A percentile compares a stretch with the other conserved stretches of the same genome.
phyloP scores from a whole-genome alignment of 2,797 vertebrate species.

The Moxostoma hubbsi region DNA sequence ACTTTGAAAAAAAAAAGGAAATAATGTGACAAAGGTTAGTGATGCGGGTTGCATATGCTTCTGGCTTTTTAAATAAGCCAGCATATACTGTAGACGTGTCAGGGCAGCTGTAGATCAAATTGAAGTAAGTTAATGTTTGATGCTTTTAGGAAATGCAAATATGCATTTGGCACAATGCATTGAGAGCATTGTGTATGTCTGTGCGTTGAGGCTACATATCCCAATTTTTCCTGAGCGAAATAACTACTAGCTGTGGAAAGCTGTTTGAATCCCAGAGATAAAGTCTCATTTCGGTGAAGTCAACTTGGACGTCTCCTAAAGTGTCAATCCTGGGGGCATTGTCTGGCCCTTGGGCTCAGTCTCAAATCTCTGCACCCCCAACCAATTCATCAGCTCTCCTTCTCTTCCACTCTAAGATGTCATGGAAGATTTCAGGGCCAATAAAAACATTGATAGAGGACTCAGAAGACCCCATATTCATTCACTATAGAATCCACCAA shows the following conservation, averaged over 20 bases:
- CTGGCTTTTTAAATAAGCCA: slow-evolving; percentile 6
- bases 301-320: slow-evolving; percentile 45
- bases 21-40: slow-evolving; percentile 39
- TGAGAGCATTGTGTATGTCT: slow-evolving; percentile 17
- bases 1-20: slow-evolving; percentile 21
- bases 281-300: slow-evolving; percentile 46
- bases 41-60: slow-evolving; percentile 25
- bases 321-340: slow-evolving; percentile 58
- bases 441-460: slow-evolving; percentile 39
- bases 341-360: slow-evolving; percentile 38
- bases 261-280: slow-evolving; percentile 39
- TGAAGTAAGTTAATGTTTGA: slow-evolving; percentile 53
- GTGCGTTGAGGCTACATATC: slow-evolving; percentile 1
- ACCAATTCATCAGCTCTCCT: slow-evolving; percentile 61
- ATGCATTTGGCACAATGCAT: slow-evolving; percentile 31
- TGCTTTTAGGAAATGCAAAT: slow-evolving; percentile 53
- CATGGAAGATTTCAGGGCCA: slow-evolving; percentile 46
- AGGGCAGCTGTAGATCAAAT: slow-evolving; percentile 43
- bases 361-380: slow-evolving; percentile 53
- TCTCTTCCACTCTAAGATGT: slow-evolving; percentile 48
- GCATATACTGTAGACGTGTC: slow-evolving; percentile 40
- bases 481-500: slow-evolving; percentile 22
- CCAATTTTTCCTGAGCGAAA: slow-evolving; percentile 36
- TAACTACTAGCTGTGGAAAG: slow-evolving; percentile 34
- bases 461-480: slow-evolving; percentile 27